phyloP scores from a whole-genome alignment of 2,113 vertebrate genomes.

The Actinemys pallida region DNA sequence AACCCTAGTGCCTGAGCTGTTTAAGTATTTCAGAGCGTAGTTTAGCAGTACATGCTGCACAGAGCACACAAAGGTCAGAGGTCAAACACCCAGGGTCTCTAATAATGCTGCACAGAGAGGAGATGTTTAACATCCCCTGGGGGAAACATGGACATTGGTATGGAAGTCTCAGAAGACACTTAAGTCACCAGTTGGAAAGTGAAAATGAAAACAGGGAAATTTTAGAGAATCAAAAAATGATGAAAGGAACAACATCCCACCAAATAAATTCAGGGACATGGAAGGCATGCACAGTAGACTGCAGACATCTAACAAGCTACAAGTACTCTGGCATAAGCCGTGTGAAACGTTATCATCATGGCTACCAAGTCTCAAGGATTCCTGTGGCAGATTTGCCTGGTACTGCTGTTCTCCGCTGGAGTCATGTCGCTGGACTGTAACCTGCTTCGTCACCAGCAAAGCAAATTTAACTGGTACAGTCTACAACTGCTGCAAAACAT shows the following conservation, averaged over 20 bases:
- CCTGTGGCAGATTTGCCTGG: accelerated
- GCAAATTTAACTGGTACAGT: background rate
- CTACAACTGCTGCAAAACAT: background rate
- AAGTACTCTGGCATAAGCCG: background rate
- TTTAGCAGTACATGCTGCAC: background rate
- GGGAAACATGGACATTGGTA: background rate
- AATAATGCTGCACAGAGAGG: background rate
- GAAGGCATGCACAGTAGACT: background rate
- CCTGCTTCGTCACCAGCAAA: accelerated
- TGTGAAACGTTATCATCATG: background rate
- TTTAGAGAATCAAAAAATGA: background rate
- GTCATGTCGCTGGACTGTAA: background rate
- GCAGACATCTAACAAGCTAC: too few relatives aligned
- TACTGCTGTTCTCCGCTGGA: accelerated
- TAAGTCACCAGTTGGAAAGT: background rate
- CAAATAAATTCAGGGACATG: accelerated
- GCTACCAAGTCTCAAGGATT: accelerated
- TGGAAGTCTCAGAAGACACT: background rate
- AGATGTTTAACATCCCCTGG: background rate
- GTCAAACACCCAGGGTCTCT: background rate
- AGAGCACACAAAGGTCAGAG: background rate
- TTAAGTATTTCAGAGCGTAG: background rate
- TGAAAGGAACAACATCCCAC: background rate
- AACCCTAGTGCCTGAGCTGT: background rate
- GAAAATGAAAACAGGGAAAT: conserved; percentile 49